Percentiles rank a stretch among this genome's conserved stretches.
phyloP scores from a whole-genome alignment of 2,113 vertebrate species.

The Epinephelus moara region DNA sequence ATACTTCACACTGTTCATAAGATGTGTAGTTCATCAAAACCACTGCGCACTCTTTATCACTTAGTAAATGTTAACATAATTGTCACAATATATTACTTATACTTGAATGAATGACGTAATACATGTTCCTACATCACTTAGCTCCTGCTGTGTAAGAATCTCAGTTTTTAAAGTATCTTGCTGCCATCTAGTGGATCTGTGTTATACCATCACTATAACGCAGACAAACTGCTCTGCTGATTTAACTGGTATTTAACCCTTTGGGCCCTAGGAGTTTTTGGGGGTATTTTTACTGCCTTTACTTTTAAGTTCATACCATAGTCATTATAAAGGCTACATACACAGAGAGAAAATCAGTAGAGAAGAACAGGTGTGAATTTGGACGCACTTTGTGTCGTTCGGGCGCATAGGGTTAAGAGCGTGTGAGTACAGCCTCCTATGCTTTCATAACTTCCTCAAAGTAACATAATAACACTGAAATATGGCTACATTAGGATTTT shows the following conservation, averaged over 20 bases:
- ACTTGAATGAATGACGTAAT: neutral
- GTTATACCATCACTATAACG: neutral
- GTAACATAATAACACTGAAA: neutral
- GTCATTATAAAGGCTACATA: too few species aligned
- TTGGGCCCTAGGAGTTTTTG: too few species aligned
- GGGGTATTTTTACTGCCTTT: too few species aligned
- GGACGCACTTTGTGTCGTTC: too few species aligned
- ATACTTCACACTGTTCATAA: neutral
- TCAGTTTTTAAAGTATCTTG: neutral
- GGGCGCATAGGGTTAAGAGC: neutral
- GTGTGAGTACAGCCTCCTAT: neutral
- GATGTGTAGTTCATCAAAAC: neutral
- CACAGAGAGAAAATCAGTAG: too few species aligned
- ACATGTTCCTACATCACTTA: neutral
- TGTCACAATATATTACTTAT: neutral
- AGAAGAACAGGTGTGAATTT: too few species aligned
- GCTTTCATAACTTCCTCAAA: neutral
- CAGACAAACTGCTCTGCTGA: neutral
- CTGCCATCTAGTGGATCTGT: constrained; percentile 61
- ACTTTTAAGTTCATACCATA: too few species aligned
- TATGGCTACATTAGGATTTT: neutral
- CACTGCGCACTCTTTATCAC: neutral
- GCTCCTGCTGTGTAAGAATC: neutral
- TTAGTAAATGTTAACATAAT: neutral
- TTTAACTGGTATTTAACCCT: neutral